Base-by-base conservation (phyloP, 2,888 invertebrate genomes). In the Harpalus rufipes region DNA sequence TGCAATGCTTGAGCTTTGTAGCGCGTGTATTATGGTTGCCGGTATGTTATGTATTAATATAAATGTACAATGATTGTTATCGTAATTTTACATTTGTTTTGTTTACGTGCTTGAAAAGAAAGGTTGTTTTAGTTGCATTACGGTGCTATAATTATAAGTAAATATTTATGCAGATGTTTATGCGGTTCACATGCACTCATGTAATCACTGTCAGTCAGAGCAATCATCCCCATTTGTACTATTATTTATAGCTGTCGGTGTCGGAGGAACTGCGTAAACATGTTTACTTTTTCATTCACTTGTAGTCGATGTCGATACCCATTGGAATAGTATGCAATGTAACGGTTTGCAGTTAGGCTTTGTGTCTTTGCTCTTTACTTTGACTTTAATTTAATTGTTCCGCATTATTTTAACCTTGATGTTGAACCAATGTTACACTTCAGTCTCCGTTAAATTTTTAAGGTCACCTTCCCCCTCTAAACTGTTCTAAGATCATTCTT, bases 321-420 rank as follows among this genome's bases (percentile, higher is more conserved):
- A 25, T 78, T 78, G 32, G 18, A 44, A 74, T 44, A 25, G 32
- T 68, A 14, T 68, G 68, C 32, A 39, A 7, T 59, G 68, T 68
- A 68, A 68, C 39, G 39, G 74, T 44, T 74, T 74, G 74, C 44
- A 74, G 44, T 72, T 72, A 44, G 72, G 18, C 58, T 80, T 59
- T 78, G n/a, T 80, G 80, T 41, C 61, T 76, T 59, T 83, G 61
- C 84, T 65, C 59, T 32, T 84, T 84, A 58, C 84, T 84, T 84
- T 78, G 84, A 76, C 51, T 84, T 84, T 76, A 84, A 84, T 84
- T 84, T 83, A 84, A 84, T 84, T 84, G 84, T 84, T 84, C 78
- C 84, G 78, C 84, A 84, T 84, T 84, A 78, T 78, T 84, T 84
- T 84, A 84, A 84, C 84, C 84, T 84, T 84, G 84, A 65, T 84